Percentiles rank a stretch among this genome's conserved stretches.
Conservation (phyloP, 2,113 vertebrate genomes). For the Balaenoptera acutorostrata region DNA sequence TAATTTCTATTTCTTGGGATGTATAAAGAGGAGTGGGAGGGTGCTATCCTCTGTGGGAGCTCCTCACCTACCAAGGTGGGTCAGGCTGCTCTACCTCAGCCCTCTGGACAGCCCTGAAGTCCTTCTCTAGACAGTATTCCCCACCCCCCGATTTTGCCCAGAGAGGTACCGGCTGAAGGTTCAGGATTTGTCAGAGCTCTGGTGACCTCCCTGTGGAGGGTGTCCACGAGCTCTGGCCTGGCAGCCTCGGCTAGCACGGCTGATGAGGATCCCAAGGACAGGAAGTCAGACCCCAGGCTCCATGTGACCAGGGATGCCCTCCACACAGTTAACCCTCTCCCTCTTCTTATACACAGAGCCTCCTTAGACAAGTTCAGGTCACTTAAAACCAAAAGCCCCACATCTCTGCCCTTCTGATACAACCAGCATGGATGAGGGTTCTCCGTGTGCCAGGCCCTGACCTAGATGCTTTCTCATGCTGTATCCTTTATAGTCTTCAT, state of each 20-base stretch:
- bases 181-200: not conserved
- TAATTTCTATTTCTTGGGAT: not conserved
- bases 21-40: not conserved
- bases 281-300: not conserved
- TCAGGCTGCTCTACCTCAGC: not conserved
- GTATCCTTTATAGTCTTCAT: not conserved
- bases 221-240: not conserved
- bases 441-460: fast-evolving
- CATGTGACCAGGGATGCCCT: not conserved
- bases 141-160: not conserved
- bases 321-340: not conserved
- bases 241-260: not conserved
- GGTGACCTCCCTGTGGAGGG: not conserved
- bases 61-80: not conserved
- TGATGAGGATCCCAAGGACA: not conserved
- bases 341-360: not conserved
- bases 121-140: too few relatives aligned
- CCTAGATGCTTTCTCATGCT: not conserved
- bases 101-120: not conserved
- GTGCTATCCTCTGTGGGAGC: not conserved
- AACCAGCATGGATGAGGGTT: not conserved
- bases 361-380: not conserved
- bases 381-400: not conserved
- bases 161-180: not conserved
- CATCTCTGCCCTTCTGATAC: not conserved